Conservation (phyloP, 2,888 invertebrate genomes). For the Phymatocera aterrima region DNA sequence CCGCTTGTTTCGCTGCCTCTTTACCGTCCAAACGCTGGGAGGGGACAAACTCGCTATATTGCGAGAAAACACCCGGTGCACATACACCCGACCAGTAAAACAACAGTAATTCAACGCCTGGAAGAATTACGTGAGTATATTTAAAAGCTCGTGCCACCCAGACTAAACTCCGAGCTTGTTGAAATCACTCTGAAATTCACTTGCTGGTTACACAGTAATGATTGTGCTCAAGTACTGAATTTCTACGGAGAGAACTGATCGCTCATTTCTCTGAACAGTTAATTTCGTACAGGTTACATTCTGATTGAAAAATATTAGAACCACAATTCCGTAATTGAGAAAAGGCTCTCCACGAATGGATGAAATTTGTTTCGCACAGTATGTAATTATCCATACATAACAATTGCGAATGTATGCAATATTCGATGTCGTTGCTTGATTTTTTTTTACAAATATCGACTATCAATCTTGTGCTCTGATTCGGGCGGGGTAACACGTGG, state of each 20-base stretch:
- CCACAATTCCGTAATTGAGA: too few relatives aligned
- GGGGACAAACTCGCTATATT: not conserved
- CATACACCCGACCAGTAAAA: not conserved
- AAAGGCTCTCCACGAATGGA: too few relatives aligned
- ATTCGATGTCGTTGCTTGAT: not conserved
- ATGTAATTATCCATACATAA: too few relatives aligned
- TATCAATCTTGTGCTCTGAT: not conserved
- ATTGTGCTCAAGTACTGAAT: not conserved
- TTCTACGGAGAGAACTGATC: conserved; percentile 4
- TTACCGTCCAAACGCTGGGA: not conserved
- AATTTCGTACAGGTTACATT: not conserved
- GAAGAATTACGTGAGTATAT: conserved; percentile 19
- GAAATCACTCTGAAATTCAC: not conserved
- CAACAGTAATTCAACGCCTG: not conserved
- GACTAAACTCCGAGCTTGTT: not conserved
- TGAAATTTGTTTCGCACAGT: too few relatives aligned
- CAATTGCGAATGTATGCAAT: not conserved
- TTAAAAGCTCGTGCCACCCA: not conserved
- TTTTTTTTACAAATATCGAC: conserved; percentile 4
- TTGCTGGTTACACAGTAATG: conserved; percentile 5
- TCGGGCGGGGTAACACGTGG: not conserved
- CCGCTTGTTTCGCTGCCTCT: conserved; percentile 14
- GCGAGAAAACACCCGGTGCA: not conserved
- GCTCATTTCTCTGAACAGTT: not conserved
- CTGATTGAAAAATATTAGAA: too few relatives aligned